Percentiles rank a stretch among this genome's conserved stretches.
Evolutionary conservation across 2,113 vertebrate species (phyloP).

Genomic region (Xenotilapia longispinis): DNA sequence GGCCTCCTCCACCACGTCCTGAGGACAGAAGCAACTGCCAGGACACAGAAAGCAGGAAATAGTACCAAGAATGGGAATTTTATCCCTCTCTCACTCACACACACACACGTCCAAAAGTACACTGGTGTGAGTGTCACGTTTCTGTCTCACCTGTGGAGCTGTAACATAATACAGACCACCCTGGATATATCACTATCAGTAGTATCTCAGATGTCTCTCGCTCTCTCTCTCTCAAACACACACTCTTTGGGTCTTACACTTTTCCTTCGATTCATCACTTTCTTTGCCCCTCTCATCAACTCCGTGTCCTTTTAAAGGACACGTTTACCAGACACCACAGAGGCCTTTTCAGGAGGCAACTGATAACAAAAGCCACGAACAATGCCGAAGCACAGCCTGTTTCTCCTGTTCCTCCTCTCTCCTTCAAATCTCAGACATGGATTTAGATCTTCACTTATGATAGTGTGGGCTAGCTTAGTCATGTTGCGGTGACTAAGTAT

Average conservation of each 20-base stretch:
- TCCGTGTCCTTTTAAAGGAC: neutral
- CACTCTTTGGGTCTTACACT: neutral
- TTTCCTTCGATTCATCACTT: neutral
- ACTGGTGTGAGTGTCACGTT: constrained; percentile 38
- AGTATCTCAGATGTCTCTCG: constrained; percentile 29
- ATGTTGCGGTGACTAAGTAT: constrained; percentile 47
- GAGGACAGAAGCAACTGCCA: constrained; percentile 91
- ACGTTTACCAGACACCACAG: neutral
- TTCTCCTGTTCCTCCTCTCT: constrained; percentile 8
- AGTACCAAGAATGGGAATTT: constrained; percentile 44
- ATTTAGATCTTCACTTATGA: constrained; percentile 50
- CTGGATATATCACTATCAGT: constrained; percentile 30
- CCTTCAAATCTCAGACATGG: constrained; percentile 42
- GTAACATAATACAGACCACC: constrained; percentile 56
- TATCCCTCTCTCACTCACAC: neutral
- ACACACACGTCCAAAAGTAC: constrained; percentile 4
- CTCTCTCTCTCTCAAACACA: neutral
- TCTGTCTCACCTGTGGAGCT: constrained; percentile 47
- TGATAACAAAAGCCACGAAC: constrained; percentile 12
- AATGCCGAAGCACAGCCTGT: neutral
- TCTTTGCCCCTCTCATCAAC: neutral
- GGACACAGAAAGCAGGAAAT: constrained; percentile 60
- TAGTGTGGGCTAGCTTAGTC: constrained; percentile 55
- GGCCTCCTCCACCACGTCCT: constrained; percentile 96
- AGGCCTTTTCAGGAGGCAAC: neutral